These are phyloP conservation scores for Drosophila tropicalis DNA, from an alignment of 1,140 invertebrate species.

Conservation along the genomic window DNA sequence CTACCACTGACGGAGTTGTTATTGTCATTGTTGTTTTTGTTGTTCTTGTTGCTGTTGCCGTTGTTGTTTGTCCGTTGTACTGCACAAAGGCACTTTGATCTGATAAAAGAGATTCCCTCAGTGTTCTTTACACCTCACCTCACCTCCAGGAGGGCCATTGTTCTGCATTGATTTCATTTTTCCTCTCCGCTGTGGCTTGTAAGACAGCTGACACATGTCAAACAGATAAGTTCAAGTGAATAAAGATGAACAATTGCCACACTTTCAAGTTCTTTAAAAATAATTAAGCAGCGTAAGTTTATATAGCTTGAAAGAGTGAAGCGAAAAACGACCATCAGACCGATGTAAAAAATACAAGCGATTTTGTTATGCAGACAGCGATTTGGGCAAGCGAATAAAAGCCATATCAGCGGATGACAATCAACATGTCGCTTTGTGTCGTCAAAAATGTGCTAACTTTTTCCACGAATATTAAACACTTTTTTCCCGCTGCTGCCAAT, in stretches of 20 bases:
- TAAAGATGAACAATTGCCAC: slow-evolving; percentile 56
- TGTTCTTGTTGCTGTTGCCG: slow-evolving; percentile 1
- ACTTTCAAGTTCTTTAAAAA: slow-evolving; percentile 55
- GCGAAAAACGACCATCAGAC: background rate
- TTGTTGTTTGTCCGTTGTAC: slow-evolving; percentile 28
- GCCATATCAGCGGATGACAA: slow-evolving; percentile 45
- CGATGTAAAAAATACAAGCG: background rate
- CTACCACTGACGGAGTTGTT: slow-evolving; percentile 16
- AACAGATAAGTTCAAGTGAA: slow-evolving; percentile 48
- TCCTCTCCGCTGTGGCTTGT: slow-evolving; percentile 38
- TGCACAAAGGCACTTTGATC: slow-evolving; percentile 61
- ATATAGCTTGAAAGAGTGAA: too few species aligned
- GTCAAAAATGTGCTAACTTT: slow-evolving; percentile 52
- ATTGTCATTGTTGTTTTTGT: slow-evolving; percentile 12
- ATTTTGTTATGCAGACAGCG: slow-evolving; percentile 53
- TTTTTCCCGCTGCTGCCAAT: slow-evolving; percentile 14
- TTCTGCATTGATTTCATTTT: slow-evolving; percentile 43
- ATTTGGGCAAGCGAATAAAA: slow-evolving; percentile 42
- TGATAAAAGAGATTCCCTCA: slow-evolving; percentile 45
- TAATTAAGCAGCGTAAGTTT: slow-evolving; percentile 39
- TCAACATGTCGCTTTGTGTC: slow-evolving; percentile 39
- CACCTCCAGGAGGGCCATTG: background rate
- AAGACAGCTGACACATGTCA: slow-evolving; percentile 57
- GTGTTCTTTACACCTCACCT: slow-evolving; percentile 31
- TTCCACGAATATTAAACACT: slow-evolving; percentile 51